Conservation (phyloP, 2,888 invertebrate genomes). For the Campoplex nolae region DNA sequence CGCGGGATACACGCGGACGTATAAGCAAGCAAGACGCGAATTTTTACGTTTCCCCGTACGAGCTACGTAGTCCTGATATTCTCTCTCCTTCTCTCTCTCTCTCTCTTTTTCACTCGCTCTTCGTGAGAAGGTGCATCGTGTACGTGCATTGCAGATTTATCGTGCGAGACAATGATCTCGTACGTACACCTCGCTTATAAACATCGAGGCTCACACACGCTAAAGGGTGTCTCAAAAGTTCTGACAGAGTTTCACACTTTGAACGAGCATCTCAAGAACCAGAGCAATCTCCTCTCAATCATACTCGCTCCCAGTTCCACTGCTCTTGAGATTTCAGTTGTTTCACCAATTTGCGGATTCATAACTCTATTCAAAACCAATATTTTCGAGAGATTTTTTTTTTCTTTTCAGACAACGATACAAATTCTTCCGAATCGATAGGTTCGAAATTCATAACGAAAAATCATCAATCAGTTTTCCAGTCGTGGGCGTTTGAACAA, state of each 20-base stretch:
- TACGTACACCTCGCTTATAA: conserved; percentile 42
- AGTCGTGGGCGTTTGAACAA: too few relatives aligned
- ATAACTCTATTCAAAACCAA: too few relatives aligned
- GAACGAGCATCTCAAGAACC: not conserved
- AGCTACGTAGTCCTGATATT: conserved; percentile 40
- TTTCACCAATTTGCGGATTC: too few relatives aligned
- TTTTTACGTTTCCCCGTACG: conserved; percentile 73
- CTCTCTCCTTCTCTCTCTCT: not conserved
- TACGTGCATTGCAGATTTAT: conserved; percentile 75
- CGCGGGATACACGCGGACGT: conserved; percentile 19
- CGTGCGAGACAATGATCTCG: conserved; percentile 71
- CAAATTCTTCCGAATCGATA: too few relatives aligned
- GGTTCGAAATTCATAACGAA: too few relatives aligned
- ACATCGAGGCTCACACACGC: conserved; percentile 52
- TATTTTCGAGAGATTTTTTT: too few relatives aligned
- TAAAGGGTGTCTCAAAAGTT: conserved; percentile 25
- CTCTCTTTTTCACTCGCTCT: conserved; percentile 15
- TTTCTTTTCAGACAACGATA: too few relatives aligned
- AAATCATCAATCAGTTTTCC: too few relatives aligned
- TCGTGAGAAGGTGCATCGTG: conserved; percentile 76
- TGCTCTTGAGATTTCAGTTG: too few relatives aligned
- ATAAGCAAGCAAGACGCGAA: conserved; percentile 69
- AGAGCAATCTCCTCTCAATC: too few relatives aligned
- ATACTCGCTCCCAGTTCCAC: too few relatives aligned
- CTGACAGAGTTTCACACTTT: not conserved